phyloP scores from a whole-genome alignment of 1,140 invertebrate genomes.

The Adoxophyes honmai region DNA sequence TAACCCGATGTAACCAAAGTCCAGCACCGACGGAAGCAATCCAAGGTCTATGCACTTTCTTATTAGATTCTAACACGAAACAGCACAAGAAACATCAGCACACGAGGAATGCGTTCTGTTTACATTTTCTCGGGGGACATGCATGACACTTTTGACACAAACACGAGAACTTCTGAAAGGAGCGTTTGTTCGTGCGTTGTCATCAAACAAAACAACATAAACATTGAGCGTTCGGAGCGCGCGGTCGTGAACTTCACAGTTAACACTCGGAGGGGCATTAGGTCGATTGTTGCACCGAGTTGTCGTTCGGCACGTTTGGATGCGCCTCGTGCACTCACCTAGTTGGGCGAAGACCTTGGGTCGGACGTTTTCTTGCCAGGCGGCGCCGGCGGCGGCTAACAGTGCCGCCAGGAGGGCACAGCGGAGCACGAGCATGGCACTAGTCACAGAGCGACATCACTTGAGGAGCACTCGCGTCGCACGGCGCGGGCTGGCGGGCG shows the following conservation, averaged over 20 bases:
- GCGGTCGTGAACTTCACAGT: slow-evolving; percentile 20
- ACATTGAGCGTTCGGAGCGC: slow-evolving; percentile 33
- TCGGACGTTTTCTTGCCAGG: slow-evolving; percentile 91
- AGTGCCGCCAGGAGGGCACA: slow-evolving; percentile 64
- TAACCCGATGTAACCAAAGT: too few species aligned
- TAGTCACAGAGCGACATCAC: slow-evolving; percentile 74
- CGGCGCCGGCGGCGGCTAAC: slow-evolving; percentile 67
- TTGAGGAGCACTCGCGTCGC: slow-evolving; percentile 57
- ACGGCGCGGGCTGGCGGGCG: neutral
- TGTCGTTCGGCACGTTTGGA: slow-evolving; percentile 38
- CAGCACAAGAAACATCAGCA: neutral
- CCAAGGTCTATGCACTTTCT: neutral
- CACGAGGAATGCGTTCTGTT: slow-evolving; percentile 9
- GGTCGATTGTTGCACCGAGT: slow-evolving; percentile 40
- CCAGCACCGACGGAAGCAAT: too few species aligned
- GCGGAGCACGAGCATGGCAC: slow-evolving; percentile 71
- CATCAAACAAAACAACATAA: slow-evolving; percentile 60
- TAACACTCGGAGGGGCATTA: slow-evolving; percentile 25
- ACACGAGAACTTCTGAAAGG: slow-evolving; percentile 44
- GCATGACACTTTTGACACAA: slow-evolving; percentile 39
- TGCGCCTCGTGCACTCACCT: slow-evolving; percentile 80
- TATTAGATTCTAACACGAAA: neutral
- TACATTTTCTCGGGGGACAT: slow-evolving; percentile 21
- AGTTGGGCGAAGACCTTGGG: slow-evolving; percentile 92
- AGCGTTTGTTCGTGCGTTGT: slow-evolving; percentile 50